These are phyloP conservation scores for Quiscalus mexicanus DNA, from an alignment of 2,113 vertebrate genomes.

Conservation along the genomic window DNA sequence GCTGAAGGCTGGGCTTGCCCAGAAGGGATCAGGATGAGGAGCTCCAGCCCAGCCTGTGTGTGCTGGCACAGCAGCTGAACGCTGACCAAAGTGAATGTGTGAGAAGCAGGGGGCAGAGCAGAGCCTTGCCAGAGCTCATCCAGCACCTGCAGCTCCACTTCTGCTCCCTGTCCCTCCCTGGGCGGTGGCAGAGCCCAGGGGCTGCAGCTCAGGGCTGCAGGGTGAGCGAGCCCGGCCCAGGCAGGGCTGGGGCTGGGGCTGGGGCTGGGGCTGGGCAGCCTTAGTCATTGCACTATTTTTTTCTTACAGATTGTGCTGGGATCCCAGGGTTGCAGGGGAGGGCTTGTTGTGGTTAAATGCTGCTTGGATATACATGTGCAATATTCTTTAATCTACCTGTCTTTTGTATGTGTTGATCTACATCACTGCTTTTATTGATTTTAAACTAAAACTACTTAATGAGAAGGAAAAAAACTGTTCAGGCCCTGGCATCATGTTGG, in stretches of 20 bases:
- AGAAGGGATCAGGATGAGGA: fast-evolving
- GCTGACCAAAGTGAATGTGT: neutral
- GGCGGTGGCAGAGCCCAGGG: fast-evolving
- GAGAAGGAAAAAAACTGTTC: neutral
- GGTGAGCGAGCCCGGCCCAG: neutral
- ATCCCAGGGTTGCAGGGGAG: neutral
- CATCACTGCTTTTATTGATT: neutral
- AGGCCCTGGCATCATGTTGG: neutral
- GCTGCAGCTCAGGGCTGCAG: neutral
- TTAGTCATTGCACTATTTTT: neutral
- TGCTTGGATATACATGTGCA: constrained; percentile 38
- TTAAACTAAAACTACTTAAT: neutral
- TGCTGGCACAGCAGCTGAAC: fast-evolving
- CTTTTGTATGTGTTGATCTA: neutral
- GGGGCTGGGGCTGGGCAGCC: no score
- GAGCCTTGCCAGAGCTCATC: neutral
- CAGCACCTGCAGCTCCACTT: fast-evolving
- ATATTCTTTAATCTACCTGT: constrained; percentile 11
- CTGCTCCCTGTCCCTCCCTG: fast-evolving
- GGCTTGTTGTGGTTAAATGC: neutral
- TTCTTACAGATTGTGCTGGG: neutral
- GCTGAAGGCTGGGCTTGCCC: neutral
- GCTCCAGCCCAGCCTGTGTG: fast-evolving
- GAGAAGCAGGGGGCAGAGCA: fast-evolving
- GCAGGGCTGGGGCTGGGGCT: no score